These are phyloP conservation scores for Hylomyscus alleni DNA, from an alignment of 2,797 vertebrate genomes.

Conservation along the genomic window DNA sequence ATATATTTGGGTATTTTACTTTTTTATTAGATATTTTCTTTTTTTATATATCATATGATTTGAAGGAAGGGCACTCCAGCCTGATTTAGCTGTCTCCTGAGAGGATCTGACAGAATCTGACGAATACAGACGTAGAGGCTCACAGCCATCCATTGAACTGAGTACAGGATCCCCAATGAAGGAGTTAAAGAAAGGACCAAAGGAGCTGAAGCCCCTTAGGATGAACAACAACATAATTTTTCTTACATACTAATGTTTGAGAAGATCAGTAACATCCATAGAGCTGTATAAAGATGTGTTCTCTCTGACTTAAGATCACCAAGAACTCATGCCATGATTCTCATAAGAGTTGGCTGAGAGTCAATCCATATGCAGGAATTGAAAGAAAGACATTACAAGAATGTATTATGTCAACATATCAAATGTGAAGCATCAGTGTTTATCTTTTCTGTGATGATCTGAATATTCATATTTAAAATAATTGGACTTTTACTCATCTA, in stretches of 20 bases:
- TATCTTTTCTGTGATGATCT: neutral
- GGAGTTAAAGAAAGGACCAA: no score
- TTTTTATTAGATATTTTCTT: no score
- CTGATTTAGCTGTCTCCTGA: no score
- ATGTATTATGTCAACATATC: neutral
- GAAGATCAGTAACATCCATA: neutral
- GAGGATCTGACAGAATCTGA: no score
- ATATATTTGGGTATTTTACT: no score
- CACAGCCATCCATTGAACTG: no score
- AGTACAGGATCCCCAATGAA: no score
- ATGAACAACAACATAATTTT: neutral
- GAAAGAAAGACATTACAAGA: neutral
- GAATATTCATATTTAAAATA: neutral
- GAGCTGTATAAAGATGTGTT: neutral
- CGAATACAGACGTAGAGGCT: no score
- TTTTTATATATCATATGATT: no score
- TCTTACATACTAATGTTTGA: neutral
- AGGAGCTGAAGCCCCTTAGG: no score
- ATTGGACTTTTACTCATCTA: neutral
- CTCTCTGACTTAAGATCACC: neutral
- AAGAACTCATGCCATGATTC: neutral
- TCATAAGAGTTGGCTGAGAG: neutral
- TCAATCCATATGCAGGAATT: neutral
- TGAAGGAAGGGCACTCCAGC: no score
- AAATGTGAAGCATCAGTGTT: neutral